Evolutionary conservation across 2,888 invertebrate genomes (phyloP).

Genomic region (Drosophila limbata): DNA sequence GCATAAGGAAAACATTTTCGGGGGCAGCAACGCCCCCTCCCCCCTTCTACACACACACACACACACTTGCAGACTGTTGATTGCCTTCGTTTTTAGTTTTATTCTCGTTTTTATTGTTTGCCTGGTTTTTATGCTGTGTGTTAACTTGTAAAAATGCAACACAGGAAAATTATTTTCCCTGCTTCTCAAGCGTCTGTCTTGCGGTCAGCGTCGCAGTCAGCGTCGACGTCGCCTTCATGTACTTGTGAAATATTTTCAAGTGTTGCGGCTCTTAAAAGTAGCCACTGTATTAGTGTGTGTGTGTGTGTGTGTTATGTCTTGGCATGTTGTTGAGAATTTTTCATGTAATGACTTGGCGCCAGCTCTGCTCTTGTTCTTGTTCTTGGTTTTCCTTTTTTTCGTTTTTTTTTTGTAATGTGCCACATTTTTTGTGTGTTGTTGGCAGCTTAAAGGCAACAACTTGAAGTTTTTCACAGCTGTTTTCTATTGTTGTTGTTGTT

Average conservation of each 20-base stretch:
- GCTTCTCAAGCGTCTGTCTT: constrained; percentile 24
- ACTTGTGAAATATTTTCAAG: constrained; percentile 64
- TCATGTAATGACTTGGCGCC: constrained; percentile 72
- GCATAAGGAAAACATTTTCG: constrained; percentile 42
- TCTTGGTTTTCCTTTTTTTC: constrained; percentile 22
- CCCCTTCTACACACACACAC: neutral
- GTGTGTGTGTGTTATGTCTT: constrained; percentile 39
- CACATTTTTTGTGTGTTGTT: constrained; percentile 44
- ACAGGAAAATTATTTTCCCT: constrained; percentile 56
- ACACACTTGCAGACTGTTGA: neutral
- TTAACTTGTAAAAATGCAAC: constrained; percentile 65
- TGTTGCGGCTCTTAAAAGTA: constrained; percentile 63
- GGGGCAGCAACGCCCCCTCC: constrained; percentile 40
- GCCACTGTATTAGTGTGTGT: constrained; percentile 42
- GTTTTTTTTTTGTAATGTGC: constrained; percentile 33
- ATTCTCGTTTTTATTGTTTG: constrained; percentile 47
- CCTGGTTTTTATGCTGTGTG: constrained; percentile 49
- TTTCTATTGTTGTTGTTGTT: constrained; percentile 24
- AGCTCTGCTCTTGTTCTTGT: constrained; percentile 52
- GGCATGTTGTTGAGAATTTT: constrained; percentile 70
- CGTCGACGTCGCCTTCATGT: constrained; percentile 29
- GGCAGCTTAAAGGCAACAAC: constrained; percentile 48
- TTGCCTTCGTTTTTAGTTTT: constrained; percentile 38
- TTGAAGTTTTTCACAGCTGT: constrained; percentile 51
- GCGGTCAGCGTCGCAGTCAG: constrained; percentile 34